These are phyloP conservation scores for Actinopyga echinites DNA, from an alignment of 53 echinoderm and acorn worm species.

Conservation along the genomic window DNA sequence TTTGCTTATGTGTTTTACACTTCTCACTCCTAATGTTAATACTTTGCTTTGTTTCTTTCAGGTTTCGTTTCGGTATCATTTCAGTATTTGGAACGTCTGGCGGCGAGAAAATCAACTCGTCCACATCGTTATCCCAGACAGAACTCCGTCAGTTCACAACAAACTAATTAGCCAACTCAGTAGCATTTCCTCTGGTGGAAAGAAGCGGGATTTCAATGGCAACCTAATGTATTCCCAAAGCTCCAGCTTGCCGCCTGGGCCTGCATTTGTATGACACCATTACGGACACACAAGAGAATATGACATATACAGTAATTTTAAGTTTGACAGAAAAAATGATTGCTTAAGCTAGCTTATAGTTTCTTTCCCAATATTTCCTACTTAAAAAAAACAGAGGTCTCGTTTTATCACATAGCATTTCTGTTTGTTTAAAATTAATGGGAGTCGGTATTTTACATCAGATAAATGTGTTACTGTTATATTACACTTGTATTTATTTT, in stretches of 20 bases:
- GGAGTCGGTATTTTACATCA: too few species aligned
- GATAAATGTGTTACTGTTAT: too few species aligned
- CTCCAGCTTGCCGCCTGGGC: not conserved
- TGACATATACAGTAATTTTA: too few species aligned
- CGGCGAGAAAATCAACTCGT: conserved; percentile 52
- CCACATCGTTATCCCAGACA: conserved; percentile 47
- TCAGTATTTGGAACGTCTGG: conserved; percentile 67
- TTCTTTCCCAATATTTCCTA: not conserved
- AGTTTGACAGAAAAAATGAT: too few species aligned
- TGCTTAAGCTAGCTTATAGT: too few species aligned
- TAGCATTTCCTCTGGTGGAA: not conserved
- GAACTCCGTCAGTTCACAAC: not conserved
- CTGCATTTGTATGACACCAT: not conserved
- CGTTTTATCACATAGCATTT: too few species aligned
- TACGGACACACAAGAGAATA: not conserved
- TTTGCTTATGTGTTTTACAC: not conserved
- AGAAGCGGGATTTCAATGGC: conserved; percentile 25
- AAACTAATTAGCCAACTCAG: not conserved
- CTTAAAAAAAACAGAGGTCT: not conserved
- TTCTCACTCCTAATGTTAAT: not conserved
- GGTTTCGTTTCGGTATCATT: conserved; percentile 70
- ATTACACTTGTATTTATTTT: too few species aligned
- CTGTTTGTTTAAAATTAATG: too few species aligned
- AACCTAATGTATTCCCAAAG: conserved; percentile 6
- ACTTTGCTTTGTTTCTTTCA: conserved; percentile 11